phyloP scores from a whole-genome alignment of 2,888 invertebrate species.

The Didymodactylos carnosus region DNA sequence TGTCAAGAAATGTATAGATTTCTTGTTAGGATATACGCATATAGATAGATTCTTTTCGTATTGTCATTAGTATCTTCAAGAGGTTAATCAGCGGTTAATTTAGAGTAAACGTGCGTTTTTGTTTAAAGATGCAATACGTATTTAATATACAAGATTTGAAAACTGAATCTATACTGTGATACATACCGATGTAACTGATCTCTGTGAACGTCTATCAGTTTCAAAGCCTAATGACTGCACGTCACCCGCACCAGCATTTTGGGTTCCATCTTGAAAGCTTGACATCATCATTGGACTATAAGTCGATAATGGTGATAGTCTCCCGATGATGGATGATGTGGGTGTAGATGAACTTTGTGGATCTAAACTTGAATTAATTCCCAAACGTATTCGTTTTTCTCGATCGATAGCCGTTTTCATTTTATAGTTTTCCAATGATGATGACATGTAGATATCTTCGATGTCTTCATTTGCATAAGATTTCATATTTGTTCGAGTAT shows the following conservation, averaged over 20 bases:
- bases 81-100: too few relatives aligned
- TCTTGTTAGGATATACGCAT: too few relatives aligned
- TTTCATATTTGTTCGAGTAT: neutral
- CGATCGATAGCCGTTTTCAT: slow-evolving; percentile 9
- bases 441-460: slow-evolving; percentile 3
- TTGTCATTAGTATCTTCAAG: too few relatives aligned
- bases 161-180: too few relatives aligned
- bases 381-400: neutral
- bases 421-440: slow-evolving; percentile 4
- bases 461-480: slow-evolving; percentile 7
- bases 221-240: neutral
- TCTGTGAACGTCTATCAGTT: neutral
- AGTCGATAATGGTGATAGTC: neutral
- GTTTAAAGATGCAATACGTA: too few relatives aligned
- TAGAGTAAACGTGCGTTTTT: too few relatives aligned
- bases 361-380: neutral
- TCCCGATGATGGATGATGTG: neutral
- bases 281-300: neutral
- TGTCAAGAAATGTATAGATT: too few relatives aligned
- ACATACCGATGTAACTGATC: neutral
- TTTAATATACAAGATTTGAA: too few relatives aligned
- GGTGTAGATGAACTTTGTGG: neutral
- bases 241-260: too few relatives aligned
- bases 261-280: neutral
- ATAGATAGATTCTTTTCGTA: too few relatives aligned